Evolutionary conservation across 2,797 vertebrate genomes (phyloP).

Genomic region (Notamacropus eugenii): DNA sequence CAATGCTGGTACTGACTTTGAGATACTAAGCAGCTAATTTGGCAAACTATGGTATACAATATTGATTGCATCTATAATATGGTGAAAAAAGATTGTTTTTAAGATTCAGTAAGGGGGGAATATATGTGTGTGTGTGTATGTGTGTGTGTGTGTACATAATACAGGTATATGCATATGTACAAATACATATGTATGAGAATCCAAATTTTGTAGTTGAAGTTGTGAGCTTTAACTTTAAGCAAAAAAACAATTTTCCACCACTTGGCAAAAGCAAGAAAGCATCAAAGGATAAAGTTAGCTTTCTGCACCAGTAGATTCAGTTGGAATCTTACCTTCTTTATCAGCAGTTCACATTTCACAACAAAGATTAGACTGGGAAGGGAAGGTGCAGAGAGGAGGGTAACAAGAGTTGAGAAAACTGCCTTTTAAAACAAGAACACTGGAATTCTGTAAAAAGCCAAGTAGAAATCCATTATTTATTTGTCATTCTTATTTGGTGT

Average conservation of each 20-base stretch:
- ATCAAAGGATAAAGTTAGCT: constrained; percentile 42
- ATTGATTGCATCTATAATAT: neutral
- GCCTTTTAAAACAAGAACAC: neutral
- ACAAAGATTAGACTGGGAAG: constrained; percentile 25
- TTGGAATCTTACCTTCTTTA: constrained; percentile 43
- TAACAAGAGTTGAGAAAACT: constrained; percentile 17
- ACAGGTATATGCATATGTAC: neutral
- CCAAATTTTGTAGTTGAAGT: neutral
- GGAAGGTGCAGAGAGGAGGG: neutral
- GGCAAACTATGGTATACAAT: neutral
- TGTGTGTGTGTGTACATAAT: too few species aligned
- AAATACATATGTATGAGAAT: neutral
- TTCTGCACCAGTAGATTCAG: constrained; percentile 46
- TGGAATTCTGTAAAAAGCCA: constrained; percentile 23
- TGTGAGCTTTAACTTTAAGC: constrained; percentile 47
- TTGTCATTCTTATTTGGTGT: constrained; percentile 17
- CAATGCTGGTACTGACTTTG: neutral
- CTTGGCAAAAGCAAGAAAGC: constrained; percentile 58
- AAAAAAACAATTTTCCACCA: constrained; percentile 68
- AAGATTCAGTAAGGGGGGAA: neutral
- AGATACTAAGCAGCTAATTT: neutral
- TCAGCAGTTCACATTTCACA: constrained; percentile 44
- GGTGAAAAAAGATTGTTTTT: neutral
- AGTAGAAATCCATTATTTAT: constrained; percentile 16
- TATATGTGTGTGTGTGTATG: neutral